Percentiles rank a stretch among this genome's conserved stretches.
Evolutionary conservation across 2,113 vertebrate species (phyloP).

Genomic region (Protomyctophum bolini): DNA sequence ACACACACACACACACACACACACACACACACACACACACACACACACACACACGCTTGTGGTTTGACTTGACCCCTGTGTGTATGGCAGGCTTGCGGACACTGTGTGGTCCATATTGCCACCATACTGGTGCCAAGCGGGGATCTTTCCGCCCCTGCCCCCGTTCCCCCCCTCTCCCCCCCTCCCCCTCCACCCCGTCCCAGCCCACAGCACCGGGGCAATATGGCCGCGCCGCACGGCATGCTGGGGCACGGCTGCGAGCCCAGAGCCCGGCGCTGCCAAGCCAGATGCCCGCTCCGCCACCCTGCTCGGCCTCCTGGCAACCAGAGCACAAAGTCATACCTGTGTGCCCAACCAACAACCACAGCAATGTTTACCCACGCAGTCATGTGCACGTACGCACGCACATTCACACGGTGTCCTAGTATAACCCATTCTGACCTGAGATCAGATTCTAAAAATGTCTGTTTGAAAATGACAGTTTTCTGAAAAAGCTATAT

Average conservation of each 20-base stretch:
- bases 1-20: background rate
- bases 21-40: constrained; percentile 5
- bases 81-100: constrained; percentile 46
- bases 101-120: constrained; percentile 72
- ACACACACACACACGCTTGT: constrained; percentile 17
- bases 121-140: constrained; percentile 65
- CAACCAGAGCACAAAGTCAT: constrained; percentile 11
- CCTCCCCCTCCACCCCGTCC: constrained; percentile 38
- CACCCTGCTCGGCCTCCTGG: constrained; percentile 41
- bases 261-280: constrained; percentile 53
- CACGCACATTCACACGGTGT: background rate
- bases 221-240: constrained; percentile 71
- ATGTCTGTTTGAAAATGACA: too few species aligned
- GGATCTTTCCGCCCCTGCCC: constrained; percentile 70
- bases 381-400: constrained; percentile 15
- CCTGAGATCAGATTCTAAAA: too few species aligned
- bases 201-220: constrained; percentile 56
- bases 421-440: background rate
- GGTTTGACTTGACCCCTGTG: constrained; percentile 54
- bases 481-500: too few species aligned
- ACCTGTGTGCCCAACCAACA: constrained; percentile 3
- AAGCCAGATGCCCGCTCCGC: constrained; percentile 70
- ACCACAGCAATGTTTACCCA: constrained; percentile 11
- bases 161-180: background rate
- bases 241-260: constrained; percentile 66